Percentiles rank a stretch among this genome's conserved stretches.
These are phyloP conservation scores for Diabrotica virgifera DNA, from an alignment of 1,140 invertebrate genomes.

Conservation along the genomic window DNA sequence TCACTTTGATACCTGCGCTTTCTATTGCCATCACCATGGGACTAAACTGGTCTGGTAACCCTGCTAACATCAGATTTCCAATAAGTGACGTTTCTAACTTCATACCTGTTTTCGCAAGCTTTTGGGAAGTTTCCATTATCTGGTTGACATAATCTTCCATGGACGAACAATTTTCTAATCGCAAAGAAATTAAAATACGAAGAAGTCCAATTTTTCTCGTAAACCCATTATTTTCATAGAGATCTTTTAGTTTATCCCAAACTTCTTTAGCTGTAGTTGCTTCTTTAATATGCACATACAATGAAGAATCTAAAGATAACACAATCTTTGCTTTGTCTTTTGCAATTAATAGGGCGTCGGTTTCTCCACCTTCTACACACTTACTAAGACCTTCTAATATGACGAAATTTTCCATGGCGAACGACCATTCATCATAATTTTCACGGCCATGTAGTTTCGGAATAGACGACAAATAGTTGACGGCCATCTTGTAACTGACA, in stretches of 20 bases:
- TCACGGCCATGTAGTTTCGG: not conserved
- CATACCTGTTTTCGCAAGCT: slow-evolving; percentile 7
- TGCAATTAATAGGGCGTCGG: slow-evolving; percentile 19
- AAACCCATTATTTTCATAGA: slow-evolving; percentile 20
- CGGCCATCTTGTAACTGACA: not conserved
- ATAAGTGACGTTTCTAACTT: not conserved
- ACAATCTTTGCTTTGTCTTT: slow-evolving; percentile 40
- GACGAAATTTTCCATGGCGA: not conserved
- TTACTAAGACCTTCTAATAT: too few relatives aligned
- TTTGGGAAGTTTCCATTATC: slow-evolving; percentile 27
- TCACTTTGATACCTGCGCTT: too few relatives aligned
- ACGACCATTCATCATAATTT: not conserved
- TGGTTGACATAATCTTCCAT: slow-evolving; percentile 31
- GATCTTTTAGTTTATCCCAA: slow-evolving; percentile 37
- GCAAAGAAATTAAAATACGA: slow-evolving; percentile 25
- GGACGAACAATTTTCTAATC: slow-evolving; percentile 26
- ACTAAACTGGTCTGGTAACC: not conserved
- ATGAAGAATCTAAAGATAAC: slow-evolving; percentile 37
- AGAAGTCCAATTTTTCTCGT: slow-evolving; percentile 20
- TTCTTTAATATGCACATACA: slow-evolving; percentile 41
- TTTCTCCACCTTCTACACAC: not conserved
- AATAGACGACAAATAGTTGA: not conserved
- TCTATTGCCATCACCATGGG: not conserved
- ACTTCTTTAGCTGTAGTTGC: slow-evolving; percentile 31
- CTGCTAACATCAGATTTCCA: not conserved